Conservation (phyloP, 1,140 invertebrate genomes). For the Formica exsecta region DNA sequence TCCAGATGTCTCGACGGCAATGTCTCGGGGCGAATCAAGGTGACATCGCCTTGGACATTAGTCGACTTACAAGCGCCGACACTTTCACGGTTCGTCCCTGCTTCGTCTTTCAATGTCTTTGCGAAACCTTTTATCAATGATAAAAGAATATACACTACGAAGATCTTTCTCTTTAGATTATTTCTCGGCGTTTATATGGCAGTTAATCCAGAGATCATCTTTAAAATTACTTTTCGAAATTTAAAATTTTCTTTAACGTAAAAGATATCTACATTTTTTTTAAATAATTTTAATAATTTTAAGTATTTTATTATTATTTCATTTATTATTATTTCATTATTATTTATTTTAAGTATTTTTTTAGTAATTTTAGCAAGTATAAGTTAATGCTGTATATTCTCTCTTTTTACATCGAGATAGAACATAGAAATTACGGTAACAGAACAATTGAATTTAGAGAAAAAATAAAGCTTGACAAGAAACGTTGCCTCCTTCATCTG, state of each 20-base stretch:
- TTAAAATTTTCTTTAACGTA: background rate
- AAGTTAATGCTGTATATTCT: background rate
- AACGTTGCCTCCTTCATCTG: background rate
- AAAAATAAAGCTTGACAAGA: background rate
- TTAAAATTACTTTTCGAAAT: background rate
- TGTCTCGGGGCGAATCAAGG: constrained; percentile 48
- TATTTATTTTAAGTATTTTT: too few species aligned
- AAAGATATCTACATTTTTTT: background rate
- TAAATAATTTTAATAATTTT: background rate
- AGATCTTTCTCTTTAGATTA: constrained; percentile 1
- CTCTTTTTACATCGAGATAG: background rate
- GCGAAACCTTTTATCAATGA: constrained; percentile 17
- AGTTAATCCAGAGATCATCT: background rate
- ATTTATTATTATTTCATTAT: too few species aligned
- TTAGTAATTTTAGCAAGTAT: background rate
- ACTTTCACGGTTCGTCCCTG: background rate
- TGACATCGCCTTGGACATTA: constrained; percentile 48
- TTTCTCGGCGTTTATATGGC: background rate
- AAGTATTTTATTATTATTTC: background rate
- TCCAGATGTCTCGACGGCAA: constrained; percentile 67
- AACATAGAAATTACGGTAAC: background rate
- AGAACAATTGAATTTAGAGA: background rate
- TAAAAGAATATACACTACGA: background rate
- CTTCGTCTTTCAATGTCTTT: background rate
- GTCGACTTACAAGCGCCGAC: constrained; percentile 32